Conservation (phyloP, 2,113 vertebrate species). For the Bos javanicus region DNA sequence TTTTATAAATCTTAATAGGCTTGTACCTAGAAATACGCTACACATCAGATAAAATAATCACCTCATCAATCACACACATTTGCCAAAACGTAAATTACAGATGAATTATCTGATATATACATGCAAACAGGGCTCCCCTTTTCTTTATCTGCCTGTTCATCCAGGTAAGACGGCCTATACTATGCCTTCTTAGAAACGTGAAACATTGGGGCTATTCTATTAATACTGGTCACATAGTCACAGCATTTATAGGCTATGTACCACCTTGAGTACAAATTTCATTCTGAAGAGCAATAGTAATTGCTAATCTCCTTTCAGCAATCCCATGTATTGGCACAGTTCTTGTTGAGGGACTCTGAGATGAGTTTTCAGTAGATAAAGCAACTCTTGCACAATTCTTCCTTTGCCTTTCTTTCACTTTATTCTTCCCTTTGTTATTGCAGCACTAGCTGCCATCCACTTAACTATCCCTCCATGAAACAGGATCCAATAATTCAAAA, state of each 20-base stretch:
- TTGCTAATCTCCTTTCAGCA: not conserved
- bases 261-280: not conserved
- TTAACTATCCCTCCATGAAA: not conserved
- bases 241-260: not conserved
- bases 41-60: not conserved
- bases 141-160: not conserved
- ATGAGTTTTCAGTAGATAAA: not conserved
- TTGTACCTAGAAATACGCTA: not conserved
- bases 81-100: not conserved
- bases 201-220: not conserved
- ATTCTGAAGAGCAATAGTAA: not conserved
- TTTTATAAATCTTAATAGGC: not conserved
- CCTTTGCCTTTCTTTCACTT: not conserved
- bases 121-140: not conserved
- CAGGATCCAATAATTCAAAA: not conserved
- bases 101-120: not conserved
- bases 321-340: not conserved
- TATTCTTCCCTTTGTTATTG: not conserved
- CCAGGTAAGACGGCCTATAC: not conserved
- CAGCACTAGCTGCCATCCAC: not conserved
- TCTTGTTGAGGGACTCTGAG: not conserved
- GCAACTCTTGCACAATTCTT: not conserved
- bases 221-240: not conserved
- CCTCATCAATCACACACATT: not conserved
- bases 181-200: not conserved